These are phyloP conservation scores for Nymphalis c-album DNA, from an alignment of 2,888 invertebrate genomes.

Conservation along the genomic window DNA sequence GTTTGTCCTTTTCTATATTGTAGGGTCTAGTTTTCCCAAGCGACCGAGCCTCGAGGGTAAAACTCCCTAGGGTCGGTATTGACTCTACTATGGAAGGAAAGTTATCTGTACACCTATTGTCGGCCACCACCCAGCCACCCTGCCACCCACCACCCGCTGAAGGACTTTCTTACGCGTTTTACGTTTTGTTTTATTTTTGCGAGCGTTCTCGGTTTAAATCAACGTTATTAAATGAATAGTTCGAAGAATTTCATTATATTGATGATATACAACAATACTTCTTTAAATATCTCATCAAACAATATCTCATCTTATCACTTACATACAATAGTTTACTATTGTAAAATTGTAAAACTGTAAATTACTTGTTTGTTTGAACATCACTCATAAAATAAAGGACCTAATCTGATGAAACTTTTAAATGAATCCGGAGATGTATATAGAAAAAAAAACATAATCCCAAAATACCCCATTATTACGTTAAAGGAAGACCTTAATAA, in stretches of 20 bases:
- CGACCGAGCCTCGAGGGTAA: slow-evolving; percentile 80
- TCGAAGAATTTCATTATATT: neutral
- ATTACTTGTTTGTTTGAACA: neutral
- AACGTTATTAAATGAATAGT: slow-evolving; percentile 29
- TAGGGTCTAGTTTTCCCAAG: slow-evolving; percentile 82
- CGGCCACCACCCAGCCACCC: slow-evolving; percentile 57
- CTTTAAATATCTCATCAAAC: neutral
- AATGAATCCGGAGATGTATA: no score
- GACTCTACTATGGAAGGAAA: slow-evolving; percentile 81
- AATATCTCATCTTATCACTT: no score
- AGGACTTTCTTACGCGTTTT: slow-evolving; percentile 79
- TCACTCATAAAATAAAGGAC: neutral
- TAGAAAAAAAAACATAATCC: no score
- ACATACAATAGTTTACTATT: no score
- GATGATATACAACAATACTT: neutral
- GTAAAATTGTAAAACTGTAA: no score
- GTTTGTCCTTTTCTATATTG: slow-evolving; percentile 78
- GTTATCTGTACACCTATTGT: slow-evolving; percentile 82
- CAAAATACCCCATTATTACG: no score
- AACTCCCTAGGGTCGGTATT: slow-evolving; percentile 81
- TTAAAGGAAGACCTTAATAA: no score
- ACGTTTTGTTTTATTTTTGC: slow-evolving; percentile 70
- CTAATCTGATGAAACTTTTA: neutral
- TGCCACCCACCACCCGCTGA: slow-evolving; percentile 54
- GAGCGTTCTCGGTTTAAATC: slow-evolving; percentile 36